Conservation (phyloP, 2,888 invertebrate genomes). For the Rotaria sp. region DNA sequence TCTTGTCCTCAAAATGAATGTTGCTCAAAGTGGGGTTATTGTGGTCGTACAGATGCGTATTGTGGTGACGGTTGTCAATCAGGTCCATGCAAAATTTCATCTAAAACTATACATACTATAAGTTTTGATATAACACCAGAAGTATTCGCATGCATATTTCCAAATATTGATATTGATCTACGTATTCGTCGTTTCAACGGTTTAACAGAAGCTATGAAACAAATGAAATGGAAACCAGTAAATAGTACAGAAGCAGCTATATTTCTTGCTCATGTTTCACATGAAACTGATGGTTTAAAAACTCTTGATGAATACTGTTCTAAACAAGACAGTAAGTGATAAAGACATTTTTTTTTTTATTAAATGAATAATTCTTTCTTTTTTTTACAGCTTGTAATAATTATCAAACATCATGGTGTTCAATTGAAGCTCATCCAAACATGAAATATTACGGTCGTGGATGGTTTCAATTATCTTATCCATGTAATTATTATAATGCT, state of each 20-base stretch:
- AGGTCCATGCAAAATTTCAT: background rate
- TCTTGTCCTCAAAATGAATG: background rate
- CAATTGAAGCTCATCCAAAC: background rate
- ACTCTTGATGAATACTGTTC: background rate
- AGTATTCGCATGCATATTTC: background rate
- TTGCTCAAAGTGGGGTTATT: constrained; percentile 25
- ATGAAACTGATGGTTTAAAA: constrained; percentile 7
- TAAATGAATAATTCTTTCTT: background rate
- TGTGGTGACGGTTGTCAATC: constrained; percentile 6
- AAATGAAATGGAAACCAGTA: background rate
- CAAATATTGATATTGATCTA: background rate
- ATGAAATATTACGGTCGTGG: constrained; percentile 13
- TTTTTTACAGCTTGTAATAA: background rate
- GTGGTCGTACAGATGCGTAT: background rate
- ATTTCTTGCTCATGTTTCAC: constrained; percentile 12
- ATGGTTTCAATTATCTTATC: constrained; percentile 1
- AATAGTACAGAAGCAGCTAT: background rate
- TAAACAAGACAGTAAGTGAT: background rate
- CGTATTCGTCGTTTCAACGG: background rate
- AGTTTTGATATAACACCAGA: background rate
- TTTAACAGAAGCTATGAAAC: background rate
- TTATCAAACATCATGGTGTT: constrained; percentile 24
- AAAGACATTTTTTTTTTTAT: no score
- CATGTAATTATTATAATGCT: constrained; percentile 30
- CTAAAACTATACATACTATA: background rate